Base-by-base conservation (phyloP, 2,888 invertebrate genomes). In the Diploptera punctata region DNA sequence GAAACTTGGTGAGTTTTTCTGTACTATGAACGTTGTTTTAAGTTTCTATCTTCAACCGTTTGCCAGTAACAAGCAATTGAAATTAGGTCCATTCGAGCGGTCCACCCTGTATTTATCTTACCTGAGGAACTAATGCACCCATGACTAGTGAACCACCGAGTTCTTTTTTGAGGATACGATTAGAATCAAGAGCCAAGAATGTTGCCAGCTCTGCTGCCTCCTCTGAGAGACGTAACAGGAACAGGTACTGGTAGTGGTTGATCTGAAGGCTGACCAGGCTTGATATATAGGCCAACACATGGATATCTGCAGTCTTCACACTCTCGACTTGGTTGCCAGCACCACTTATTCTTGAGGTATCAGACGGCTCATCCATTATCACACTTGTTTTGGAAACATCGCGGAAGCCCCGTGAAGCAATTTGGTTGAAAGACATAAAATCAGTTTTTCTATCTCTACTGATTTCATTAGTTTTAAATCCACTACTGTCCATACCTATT, bases 191-290 rank as follows among this genome's bases (percentile, higher is more conserved):
- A 1, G 91, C 88, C 47, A 95, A 83, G 84, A 93, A 94, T 13
- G 93, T 92, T 4, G 91, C 84, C 94, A 85, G 76, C 82, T 95
- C 95, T 0, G 92, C 88, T 38, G 95, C 82, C 65, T 92, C 89
- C 83, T 98, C 97, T 26, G 93, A 86, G 78, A 96, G 86, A 68
- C 97, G 86, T 82, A 97, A 83, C 68, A 98, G 86, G 84, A 98
- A 97, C 77, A 97, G 86, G 84, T 92, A 92, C 84, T 98, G 97
- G 83, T 94, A 96, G 83, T 97, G 97, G 85, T 96, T 97, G 74
- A 98, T 87, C 83, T 98, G 97, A 3, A 96, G 86, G 76, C 94
- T 94, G 68, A 97, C 90, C 79, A 97, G 86, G 79, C 94, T 94
- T 67, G 92, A 89, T 67, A 96, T 91, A 79, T 95, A 90, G 0